Percentiles rank a stretch among this genome's conserved stretches.
These are phyloP conservation scores for Idaea aversata DNA, from an alignment of 2,888 invertebrate species.

Conservation along the genomic window DNA sequence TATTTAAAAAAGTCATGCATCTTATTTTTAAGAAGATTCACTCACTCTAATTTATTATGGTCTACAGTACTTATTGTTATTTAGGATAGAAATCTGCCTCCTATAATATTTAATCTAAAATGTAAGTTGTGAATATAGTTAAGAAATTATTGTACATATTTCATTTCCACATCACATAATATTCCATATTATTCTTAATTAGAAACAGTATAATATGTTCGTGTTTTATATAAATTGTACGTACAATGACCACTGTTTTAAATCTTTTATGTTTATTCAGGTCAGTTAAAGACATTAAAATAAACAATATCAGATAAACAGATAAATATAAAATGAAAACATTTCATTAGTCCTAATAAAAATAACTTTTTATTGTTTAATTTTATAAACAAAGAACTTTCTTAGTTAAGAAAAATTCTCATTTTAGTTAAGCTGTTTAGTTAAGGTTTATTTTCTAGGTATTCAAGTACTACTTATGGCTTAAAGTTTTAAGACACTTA, in stretches of 20 bases:
- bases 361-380: constrained; percentile 13
- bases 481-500: not conserved
- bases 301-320: no score
- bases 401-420: not conserved
- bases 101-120: constrained; percentile 9
- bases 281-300: no score
- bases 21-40: not conserved
- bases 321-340: constrained; percentile 10
- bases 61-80: not conserved
- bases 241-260: no score
- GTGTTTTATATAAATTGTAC: not conserved
- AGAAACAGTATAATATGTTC: no score
- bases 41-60: not conserved
- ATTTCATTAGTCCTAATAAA: constrained; percentile 9
- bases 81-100: constrained; percentile 7
- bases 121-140: constrained; percentile 9
- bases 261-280: no score
- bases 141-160: constrained; percentile 7
- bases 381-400: constrained; percentile 12
- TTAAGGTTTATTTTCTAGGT: not conserved
- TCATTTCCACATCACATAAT: not conserved
- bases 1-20: not conserved
- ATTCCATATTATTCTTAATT: not conserved
- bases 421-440: not conserved
- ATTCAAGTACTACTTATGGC: not conserved